Percentiles rank a stretch among this genome's conserved stretches.
Conservation (phyloP, 2,888 invertebrate genomes). For the Eupithecia vulgata region DNA sequence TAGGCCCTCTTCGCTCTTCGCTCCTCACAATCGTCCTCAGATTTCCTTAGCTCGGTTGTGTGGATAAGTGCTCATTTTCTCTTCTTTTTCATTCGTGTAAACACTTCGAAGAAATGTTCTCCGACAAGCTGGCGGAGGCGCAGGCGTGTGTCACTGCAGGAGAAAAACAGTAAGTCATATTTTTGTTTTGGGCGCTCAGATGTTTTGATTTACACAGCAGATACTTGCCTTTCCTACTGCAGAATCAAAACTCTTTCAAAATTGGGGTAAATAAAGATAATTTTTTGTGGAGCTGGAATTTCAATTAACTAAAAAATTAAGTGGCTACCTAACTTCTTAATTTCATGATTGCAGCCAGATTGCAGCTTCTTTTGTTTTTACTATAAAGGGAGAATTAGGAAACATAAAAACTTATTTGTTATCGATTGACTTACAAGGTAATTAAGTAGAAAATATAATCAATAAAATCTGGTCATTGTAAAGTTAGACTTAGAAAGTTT, state of each 20-base stretch:
- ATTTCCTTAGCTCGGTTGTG: background rate
- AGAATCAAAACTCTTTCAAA: background rate
- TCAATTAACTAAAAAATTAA: background rate
- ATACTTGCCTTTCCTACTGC: background rate
- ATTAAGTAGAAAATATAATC: too few species aligned
- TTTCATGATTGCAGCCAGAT: background rate
- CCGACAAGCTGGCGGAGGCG: constrained; percentile 88
- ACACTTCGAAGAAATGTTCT: constrained; percentile 50
- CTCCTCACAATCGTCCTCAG: constrained; percentile 5
- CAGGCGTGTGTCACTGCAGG: constrained; percentile 90
- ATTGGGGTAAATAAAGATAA: background rate
- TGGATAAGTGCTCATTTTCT: background rate
- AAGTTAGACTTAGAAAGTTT: too few species aligned
- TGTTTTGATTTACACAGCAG: background rate
- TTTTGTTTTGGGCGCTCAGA: background rate
- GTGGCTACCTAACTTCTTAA: background rate
- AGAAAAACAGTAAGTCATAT: constrained; percentile 89
- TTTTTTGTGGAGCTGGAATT: background rate
- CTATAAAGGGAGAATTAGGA: background rate
- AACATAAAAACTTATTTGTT: too few species aligned
- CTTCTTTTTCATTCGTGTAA: constrained; percentile 15
- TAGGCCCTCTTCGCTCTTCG: background rate
- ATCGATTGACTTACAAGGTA: background rate
- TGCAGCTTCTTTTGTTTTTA: background rate
- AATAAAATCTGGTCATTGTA: too few species aligned